phyloP scores from a whole-genome alignment of 2,113 vertebrate genomes.

The Campylomormyrus numenius region DNA sequence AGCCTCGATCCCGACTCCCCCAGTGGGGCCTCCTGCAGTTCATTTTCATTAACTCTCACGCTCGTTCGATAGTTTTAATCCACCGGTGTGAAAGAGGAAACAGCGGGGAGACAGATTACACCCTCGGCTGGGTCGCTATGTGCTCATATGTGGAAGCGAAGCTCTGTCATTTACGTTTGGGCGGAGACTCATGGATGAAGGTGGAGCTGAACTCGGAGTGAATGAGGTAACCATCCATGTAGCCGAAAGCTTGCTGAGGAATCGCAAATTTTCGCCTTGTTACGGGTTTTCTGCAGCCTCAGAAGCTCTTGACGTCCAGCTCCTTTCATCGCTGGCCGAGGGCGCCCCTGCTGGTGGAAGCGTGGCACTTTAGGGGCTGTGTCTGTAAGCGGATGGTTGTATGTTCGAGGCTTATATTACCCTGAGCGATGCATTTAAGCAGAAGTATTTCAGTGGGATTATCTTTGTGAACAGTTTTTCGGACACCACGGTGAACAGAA shows the following conservation, averaged over 20 bases:
- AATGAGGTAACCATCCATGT: neutral
- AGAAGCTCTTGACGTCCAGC: neutral
- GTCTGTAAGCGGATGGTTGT: neutral
- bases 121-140: neutral
- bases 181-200: neutral
- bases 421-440: neutral
- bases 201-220: neutral
- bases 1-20: neutral
- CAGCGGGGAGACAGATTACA: neutral
- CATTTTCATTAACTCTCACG: conserved; percentile 1
- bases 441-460: neutral
- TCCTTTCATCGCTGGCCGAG: neutral
- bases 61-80: conserved; percentile 4
- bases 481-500: neutral
- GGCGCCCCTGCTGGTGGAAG: neutral
- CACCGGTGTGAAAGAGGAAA: neutral
- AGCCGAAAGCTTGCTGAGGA: neutral
- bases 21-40: neutral
- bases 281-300: neutral
- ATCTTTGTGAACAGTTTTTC: neutral
- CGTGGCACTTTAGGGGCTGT: neutral
- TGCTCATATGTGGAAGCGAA: neutral
- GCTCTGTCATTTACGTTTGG: neutral
- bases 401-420: neutral
- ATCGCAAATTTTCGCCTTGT: neutral